Base-by-base conservation (phyloP, 1,140 invertebrate species). In the Diorhabda elongata region DNA sequence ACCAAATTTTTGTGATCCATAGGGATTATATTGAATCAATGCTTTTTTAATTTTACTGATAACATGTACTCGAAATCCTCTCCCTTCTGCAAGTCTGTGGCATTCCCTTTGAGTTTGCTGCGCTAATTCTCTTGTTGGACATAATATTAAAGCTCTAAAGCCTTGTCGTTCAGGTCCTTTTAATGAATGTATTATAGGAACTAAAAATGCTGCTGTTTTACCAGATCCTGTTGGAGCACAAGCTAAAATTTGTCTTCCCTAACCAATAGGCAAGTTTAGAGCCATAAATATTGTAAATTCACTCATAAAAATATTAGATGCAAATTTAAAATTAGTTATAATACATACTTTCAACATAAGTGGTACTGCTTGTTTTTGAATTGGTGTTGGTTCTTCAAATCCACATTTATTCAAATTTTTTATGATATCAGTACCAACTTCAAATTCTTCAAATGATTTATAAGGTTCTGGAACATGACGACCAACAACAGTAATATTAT, bases 361-460 rank as follows among this genome's bases (percentile, higher is more conserved):
- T 9, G 97, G 94, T 71, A 98, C 87, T 0, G 94, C 91, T 84
- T 98, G 96, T 87, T 95, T 93, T 83, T 99, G 97, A 76, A 99
- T 92, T 0, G 96, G 90, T 5, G 97, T 98, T 6, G 97, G 97
- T 66, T 85, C 83, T 2, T 78, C 78, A 77, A 97, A 98, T 0
- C 91, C 90, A 77, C 88, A 89, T 43, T 85, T 83, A 42, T 79
- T 81, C 2, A 98, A 83, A 79, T 96, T 98, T 56, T 90, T 79
- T 8, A 92, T 79, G 0, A 98, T 78, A 61, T 85, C 82, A 44
- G 85, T 73, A 5, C 83, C 77, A 8, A 96, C 79, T 68, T 86
- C 81, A 42, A 98, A 80, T 67, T 91, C 85, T 5, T 87, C 79
- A 84, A 98, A 98, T 62, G 82, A 84, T 72, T 84, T 82, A 7